A percentile compares a stretch with the other conserved stretches of the same genome.
Evolutionary conservation across 2,113 vertebrate genomes (phyloP).

Genomic region (Neolamprologus devosi): DNA sequence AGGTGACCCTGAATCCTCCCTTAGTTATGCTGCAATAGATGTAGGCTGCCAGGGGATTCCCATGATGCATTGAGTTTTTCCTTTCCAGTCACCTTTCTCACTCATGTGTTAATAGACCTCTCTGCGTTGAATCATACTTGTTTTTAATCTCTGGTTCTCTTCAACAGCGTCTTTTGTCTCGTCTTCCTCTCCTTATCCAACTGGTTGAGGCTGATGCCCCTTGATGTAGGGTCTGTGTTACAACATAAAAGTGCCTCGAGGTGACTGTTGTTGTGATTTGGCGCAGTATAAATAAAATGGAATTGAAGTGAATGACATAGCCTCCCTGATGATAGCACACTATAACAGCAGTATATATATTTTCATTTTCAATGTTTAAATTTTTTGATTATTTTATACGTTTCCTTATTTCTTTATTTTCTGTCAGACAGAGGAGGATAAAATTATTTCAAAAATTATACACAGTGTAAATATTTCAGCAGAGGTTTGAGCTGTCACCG

Average conservation of each 20-base stretch:
- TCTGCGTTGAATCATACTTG: accelerated
- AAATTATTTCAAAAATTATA: not conserved
- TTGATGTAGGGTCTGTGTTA: not conserved
- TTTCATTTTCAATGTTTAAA: not conserved
- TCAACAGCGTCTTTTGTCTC: not conserved
- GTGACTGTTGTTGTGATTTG: not conserved
- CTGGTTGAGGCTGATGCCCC: not conserved
- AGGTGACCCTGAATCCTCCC: not conserved
- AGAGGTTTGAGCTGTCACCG: not conserved
- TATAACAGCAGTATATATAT: not conserved
- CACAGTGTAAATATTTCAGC: not conserved
- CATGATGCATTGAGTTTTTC: not conserved
- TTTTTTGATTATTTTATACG: not conserved
- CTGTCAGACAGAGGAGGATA: not conserved
- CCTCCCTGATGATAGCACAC: not conserved
- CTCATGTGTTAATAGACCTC: not conserved
- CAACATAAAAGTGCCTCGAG: not conserved
- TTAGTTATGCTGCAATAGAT: accelerated
- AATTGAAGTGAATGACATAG: not conserved
- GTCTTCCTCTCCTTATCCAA: not conserved
- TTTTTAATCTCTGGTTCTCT: not conserved
- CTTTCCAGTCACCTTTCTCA: not conserved
- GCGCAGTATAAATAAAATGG: not conserved
- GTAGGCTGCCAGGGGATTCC: accelerated
- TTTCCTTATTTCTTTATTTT: not conserved